Evolutionary conservation across 92 coral and sea anemone genomes (phyloP).

Genomic region (Anthopleura xanthogrammica): DNA sequence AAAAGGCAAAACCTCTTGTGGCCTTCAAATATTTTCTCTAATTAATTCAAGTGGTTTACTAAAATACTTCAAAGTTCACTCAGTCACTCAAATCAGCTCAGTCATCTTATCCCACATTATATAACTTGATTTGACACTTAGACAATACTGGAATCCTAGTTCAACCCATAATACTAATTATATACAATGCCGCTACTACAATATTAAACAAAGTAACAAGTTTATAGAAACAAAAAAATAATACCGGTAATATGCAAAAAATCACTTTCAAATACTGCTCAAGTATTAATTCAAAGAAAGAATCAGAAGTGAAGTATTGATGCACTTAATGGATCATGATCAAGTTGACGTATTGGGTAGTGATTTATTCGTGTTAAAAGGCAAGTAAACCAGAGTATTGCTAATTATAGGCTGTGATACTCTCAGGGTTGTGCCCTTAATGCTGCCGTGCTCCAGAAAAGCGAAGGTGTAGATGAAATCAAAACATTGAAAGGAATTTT

Average conservation of each 20-base stretch:
- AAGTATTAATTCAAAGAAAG: neutral
- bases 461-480: neutral
- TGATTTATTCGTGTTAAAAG: neutral
- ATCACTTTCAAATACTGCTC: neutral
- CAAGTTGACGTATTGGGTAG: neutral
- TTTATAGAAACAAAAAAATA: neutral
- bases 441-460: neutral
- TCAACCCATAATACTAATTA: neutral
- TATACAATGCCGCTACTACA: neutral
- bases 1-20: neutral
- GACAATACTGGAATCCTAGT: neutral
- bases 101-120: neutral
- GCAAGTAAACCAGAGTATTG: neutral
- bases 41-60: neutral
- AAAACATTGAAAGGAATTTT: neutral
- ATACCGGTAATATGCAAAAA: neutral
- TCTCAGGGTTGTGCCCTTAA: neutral
- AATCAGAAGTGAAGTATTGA: neutral
- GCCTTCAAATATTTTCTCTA: neutral
- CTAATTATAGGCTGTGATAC: neutral
- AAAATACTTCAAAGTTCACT: neutral
- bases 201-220: constrained; percentile 1
- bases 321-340: neutral
- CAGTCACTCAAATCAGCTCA: neutral
- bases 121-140: neutral